Conservation (phyloP, 2,797 vertebrate species). For the Acrossocheilus fasciatus region DNA sequence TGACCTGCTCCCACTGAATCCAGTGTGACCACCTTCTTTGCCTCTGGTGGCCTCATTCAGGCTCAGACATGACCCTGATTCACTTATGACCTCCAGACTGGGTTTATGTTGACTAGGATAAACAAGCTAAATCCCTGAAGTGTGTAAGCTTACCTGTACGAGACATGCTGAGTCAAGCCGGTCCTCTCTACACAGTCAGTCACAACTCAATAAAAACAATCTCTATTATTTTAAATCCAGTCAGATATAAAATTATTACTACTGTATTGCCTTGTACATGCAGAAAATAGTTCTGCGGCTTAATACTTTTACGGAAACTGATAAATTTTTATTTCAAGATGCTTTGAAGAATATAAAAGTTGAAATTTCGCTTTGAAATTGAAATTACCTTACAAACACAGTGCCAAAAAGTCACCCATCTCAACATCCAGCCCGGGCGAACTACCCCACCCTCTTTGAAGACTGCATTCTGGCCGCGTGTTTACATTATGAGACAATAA, state of each 20-base stretch:
- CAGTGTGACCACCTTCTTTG: conserved; percentile 23
- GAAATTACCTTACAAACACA: conserved; percentile 1
- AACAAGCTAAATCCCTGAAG: conserved; percentile 79
- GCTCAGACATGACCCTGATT: conserved; percentile 41
- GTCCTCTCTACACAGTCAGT: conserved; percentile 37
- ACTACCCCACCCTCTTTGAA: conserved; percentile 25
- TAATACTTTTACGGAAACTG: background rate
- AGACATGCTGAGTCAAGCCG: conserved; percentile 69
- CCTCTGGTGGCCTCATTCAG: background rate
- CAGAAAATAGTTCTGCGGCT: background rate
- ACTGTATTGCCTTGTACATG: background rate
- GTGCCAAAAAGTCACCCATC: background rate
- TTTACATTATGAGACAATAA: conserved; percentile 58
- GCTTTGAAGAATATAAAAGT: background rate
- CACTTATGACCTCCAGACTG: conserved; percentile 74
- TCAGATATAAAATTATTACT: background rate
- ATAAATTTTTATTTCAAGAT: background rate
- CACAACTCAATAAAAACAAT: background rate
- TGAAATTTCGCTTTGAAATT: background rate
- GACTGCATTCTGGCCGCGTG: conserved; percentile 23
- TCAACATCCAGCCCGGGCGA: background rate
- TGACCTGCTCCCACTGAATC: conserved; percentile 61
- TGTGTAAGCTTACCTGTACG: conserved; percentile 80
- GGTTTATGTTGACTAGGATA: conserved; percentile 75
- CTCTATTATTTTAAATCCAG: conserved; percentile 20